Conservation (phyloP, 1,140 invertebrate species). For the Formica exsecta region DNA sequence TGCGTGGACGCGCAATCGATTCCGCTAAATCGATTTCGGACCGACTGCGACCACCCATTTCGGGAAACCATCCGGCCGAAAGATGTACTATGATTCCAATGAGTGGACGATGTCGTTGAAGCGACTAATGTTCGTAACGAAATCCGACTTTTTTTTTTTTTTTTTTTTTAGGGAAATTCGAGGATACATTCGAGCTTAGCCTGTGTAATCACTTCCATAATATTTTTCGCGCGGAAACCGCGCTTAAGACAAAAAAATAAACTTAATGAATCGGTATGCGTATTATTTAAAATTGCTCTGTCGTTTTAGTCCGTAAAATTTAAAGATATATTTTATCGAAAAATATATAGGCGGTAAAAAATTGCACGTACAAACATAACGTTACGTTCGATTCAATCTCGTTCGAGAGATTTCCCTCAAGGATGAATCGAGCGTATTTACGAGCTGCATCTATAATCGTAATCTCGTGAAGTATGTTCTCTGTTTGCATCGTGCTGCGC, state of each 20-base stretch:
- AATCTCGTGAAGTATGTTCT: conserved; percentile 52
- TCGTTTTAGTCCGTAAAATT: not conserved
- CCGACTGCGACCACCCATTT: conserved; percentile 29
- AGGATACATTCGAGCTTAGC: not conserved
- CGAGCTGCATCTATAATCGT: conserved; percentile 19
- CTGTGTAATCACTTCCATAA: not conserved
- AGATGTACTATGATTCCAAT: conserved; percentile 55
- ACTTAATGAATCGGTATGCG: not conserved
- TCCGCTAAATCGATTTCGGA: conserved; percentile 64
- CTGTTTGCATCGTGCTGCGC: conserved; percentile 15
- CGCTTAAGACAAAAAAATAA: not conserved
- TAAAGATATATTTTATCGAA: not conserved
- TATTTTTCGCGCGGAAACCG: not conserved
- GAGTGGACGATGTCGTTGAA: conserved; percentile 31
- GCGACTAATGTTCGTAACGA: conserved; percentile 43
- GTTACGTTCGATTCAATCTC: conserved; percentile 39
- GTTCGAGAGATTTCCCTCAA: conserved; percentile 42
- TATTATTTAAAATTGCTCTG: not conserved
- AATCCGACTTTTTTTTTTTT: not conserved
- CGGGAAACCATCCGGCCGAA: conserved; percentile 58
- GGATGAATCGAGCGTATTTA: conserved; percentile 54
- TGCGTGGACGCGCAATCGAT: conserved; percentile 44
- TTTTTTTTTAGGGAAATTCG: not conserved
- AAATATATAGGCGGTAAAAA: not conserved
- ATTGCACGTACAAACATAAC: not conserved